Evolutionary conservation across 2,888 invertebrate species (phyloP).

Genomic region (Galeopsomyia nigrocyanea): DNA sequence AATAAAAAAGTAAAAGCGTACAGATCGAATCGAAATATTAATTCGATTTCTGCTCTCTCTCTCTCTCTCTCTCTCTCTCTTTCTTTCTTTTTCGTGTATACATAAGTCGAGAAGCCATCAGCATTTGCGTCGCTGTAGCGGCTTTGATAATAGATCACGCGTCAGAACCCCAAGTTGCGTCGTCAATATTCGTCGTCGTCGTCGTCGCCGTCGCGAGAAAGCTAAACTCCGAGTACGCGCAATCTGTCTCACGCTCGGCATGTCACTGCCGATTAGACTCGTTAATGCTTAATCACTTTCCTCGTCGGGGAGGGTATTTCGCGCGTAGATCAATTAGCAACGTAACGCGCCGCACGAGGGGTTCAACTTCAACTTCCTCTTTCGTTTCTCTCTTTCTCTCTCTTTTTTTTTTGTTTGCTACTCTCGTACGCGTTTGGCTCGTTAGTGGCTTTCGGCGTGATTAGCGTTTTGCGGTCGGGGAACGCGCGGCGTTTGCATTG

Average conservation of each 20-base stretch:
- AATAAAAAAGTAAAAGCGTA: no score
- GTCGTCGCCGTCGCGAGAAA: conserved; percentile 7
- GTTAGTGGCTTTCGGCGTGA: conserved; percentile 22
- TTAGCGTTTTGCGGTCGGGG: conserved; percentile 21
- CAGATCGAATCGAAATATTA: no score
- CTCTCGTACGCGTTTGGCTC: conserved; percentile 15
- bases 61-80: no score
- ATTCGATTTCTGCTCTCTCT: no score
- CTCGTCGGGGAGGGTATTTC: background rate
- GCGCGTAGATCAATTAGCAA: conserved; percentile 29
- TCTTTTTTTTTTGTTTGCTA: background rate
- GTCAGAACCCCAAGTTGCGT: no score
- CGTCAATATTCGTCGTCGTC: no score
- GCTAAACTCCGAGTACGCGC: background rate
- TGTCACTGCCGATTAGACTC: conserved; percentile 45
- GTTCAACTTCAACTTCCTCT: no score
- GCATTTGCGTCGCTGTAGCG: no score
- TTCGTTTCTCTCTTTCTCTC: background rate
- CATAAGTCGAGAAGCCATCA: no score
- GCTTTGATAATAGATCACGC: no score
- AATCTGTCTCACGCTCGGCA: conserved; percentile 36
- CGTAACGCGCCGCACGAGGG: background rate
- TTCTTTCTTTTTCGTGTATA: no score
- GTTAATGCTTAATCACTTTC: conserved; percentile 55
- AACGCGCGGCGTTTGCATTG: conserved; percentile 11